Evolutionary conservation across 2,797 vertebrate genomes (phyloP).

Genomic region (Pristis pectinata): DNA sequence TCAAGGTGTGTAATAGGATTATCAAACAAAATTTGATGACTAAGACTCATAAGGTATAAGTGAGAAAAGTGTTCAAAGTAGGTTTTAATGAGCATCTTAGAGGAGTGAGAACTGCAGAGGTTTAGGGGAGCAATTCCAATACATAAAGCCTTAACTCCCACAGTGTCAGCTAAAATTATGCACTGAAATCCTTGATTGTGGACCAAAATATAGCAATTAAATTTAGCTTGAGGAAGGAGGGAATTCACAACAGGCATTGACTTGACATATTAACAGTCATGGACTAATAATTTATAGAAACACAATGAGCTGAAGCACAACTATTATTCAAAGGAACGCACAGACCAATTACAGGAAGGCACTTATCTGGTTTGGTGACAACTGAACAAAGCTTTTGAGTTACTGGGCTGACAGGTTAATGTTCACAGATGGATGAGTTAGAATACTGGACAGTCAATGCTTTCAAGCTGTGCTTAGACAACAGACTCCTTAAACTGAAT

Average conservation of each 20-base stretch:
- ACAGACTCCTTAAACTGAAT: not conserved
- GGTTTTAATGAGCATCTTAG: not conserved
- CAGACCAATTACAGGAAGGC: conserved; percentile 22
- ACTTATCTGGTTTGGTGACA: conserved; percentile 19
- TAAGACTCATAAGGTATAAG: not conserved
- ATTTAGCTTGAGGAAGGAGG: not conserved
- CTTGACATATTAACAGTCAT: not conserved
- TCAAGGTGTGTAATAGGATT: not conserved
- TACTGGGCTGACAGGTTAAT: conserved; percentile 25
- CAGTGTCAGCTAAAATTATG: not conserved
- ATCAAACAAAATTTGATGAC: not conserved
- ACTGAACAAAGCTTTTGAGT: not conserved
- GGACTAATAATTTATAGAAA: conserved; percentile 20
- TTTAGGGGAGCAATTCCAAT: not conserved
- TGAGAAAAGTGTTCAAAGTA: not conserved
- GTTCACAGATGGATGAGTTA: conserved; percentile 9
- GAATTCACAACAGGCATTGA: not conserved
- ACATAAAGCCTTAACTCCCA: not conserved
- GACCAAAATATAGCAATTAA: not conserved
- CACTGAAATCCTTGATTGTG: not conserved
- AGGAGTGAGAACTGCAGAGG: not conserved
- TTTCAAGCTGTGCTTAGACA: not conserved
- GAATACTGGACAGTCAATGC: not conserved
- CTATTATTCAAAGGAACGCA: conserved; percentile 23
- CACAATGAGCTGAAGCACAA: conserved; percentile 15